phyloP scores from a whole-genome alignment of 2,888 invertebrate genomes.

The Bombyx huttoni region DNA sequence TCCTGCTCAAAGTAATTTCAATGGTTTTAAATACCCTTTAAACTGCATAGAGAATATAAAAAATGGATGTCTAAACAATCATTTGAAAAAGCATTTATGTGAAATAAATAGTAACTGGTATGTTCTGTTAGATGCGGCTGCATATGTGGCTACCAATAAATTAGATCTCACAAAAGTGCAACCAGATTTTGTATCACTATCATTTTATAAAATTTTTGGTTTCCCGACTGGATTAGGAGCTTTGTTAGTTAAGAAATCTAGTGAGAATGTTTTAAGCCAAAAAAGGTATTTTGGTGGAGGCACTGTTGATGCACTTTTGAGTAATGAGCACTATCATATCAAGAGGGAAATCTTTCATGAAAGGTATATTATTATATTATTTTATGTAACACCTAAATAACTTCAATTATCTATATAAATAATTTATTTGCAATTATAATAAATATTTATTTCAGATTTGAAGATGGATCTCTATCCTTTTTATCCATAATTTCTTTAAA shows the following conservation, averaged over 20 bases:
- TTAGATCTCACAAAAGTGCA: conserved; percentile 79
- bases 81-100: conserved; percentile 41
- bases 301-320: conserved; percentile 88
- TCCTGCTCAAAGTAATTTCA: conserved; percentile 96
- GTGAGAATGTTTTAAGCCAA: conserved; percentile 69
- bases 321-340: conserved; percentile 79
- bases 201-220: conserved; percentile 97
- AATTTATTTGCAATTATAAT: too few species aligned
- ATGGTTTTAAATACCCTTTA: conserved; percentile 91
- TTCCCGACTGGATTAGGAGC: conserved; percentile 97
- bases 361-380: conserved; percentile 63
- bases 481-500: conserved; percentile 85
- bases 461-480: conserved; percentile 94
- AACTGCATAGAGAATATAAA: conserved; percentile 77
- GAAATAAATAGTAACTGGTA: conserved; percentile 74
- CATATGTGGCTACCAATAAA: conserved; percentile 81
- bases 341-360: conserved; percentile 78
- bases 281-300: conserved; percentile 94
- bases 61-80: conserved; percentile 67
- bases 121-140: conserved; percentile 89
- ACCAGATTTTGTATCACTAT: conserved; percentile 92
- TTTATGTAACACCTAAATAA: neutral
- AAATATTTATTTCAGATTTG: conserved; percentile 80
- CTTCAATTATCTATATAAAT: too few species aligned
- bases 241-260: conserved; percentile 80